phyloP scores from a whole-genome alignment of 2,888 invertebrate species.

The Parnassius apollo region DNA sequence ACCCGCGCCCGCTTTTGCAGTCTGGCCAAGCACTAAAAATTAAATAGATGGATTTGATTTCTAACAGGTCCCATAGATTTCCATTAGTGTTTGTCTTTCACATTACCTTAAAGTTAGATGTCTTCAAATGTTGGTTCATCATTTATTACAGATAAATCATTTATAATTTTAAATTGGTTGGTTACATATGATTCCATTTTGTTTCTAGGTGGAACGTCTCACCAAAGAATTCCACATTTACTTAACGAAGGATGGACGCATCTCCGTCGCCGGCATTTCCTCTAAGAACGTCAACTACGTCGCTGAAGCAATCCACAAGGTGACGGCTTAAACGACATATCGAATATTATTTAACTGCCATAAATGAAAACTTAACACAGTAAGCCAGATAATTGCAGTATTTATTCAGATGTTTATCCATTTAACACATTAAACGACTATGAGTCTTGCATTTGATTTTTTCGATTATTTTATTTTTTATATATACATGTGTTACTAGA shows the following conservation, averaged over 20 bases:
- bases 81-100: no score
- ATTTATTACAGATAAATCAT: constrained; percentile 45
- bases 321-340: constrained; percentile 84
- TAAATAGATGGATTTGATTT: no score
- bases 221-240: constrained; percentile 96
- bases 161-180: no score
- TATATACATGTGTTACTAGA: constrained; percentile 30
- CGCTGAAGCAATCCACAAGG: constrained; percentile 95
- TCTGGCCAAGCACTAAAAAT: no score
- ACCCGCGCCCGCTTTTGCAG: no score
- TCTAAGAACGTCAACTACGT: constrained; percentile 97
- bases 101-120: no score
- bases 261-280: constrained; percentile 98
- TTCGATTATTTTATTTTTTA: constrained; percentile 19
- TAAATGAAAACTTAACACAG: constrained; percentile 22
- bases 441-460: not conserved
- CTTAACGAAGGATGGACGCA: constrained; percentile 98
- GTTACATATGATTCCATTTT: not conserved
- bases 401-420: constrained; percentile 38
- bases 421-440: not conserved
- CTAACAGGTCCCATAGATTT: no score
- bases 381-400: constrained; percentile 50
- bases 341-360: constrained; percentile 34
- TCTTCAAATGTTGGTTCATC: no score
- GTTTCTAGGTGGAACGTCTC: constrained; percentile 88